Evolutionary conservation across 1,140 invertebrate species (phyloP).

Genomic region (Trachelipus rathkii): DNA sequence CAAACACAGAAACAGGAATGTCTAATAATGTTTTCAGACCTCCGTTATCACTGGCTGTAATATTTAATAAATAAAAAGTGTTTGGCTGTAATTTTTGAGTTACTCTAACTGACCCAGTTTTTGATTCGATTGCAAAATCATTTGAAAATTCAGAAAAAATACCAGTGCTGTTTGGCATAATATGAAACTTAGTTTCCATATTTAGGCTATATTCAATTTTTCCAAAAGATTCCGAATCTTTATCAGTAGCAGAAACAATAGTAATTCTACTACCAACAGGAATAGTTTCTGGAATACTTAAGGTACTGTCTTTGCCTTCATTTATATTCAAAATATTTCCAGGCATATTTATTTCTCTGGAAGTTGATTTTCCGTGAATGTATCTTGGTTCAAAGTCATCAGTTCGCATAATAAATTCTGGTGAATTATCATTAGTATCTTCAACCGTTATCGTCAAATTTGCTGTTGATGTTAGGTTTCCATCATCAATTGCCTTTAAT

Average conservation of each 20-base stretch:
- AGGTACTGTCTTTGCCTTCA: conserved; percentile 24
- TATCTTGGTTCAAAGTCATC: conserved; percentile 28
- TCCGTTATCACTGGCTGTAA: conserved; percentile 51
- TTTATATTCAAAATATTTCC: conserved; percentile 20
- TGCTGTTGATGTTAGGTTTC: conserved; percentile 59
- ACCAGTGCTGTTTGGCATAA: neutral
- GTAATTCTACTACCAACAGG: conserved; percentile 53
- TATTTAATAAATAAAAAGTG: conserved; percentile 19
- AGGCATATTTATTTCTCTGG: conserved; percentile 29
- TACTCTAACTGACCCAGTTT: conserved; percentile 8
- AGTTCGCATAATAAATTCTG: conserved; percentile 50
- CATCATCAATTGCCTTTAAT: conserved; percentile 69
- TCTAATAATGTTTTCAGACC: conserved; percentile 72
- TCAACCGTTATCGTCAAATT: conserved; percentile 65
- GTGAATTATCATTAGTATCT: conserved; percentile 81
- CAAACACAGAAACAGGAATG: conserved; percentile 73
- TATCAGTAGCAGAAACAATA: conserved; percentile 52
- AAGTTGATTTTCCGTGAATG: conserved; percentile 18
- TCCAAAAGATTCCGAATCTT: conserved; percentile 50
- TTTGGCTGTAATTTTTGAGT: conserved; percentile 16
- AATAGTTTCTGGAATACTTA: conserved; percentile 52
- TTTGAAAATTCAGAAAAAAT: neutral
- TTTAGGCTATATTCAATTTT: neutral
- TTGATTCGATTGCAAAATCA: conserved; percentile 18
- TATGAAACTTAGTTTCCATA: neutral